Base-by-base conservation (phyloP, 2,113 vertebrate species). In the Spilogale gracilis region DNA sequence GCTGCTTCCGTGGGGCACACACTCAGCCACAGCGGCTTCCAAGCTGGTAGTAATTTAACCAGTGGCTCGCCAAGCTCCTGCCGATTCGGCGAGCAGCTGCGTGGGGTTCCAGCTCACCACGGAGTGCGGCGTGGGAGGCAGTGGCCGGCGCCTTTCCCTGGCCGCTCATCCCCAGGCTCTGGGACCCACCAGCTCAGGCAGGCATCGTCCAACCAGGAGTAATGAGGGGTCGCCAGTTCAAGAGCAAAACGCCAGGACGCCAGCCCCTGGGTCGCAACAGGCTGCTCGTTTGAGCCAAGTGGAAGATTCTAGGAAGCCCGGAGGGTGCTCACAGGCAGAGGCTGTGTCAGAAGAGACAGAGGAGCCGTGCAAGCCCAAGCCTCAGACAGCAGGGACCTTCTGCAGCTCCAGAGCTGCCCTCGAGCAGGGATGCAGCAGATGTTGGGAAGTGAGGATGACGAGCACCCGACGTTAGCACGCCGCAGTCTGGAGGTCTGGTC, bases 101-200 rank as follows among this genome's bases (percentile, higher is more conserved):
- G 63, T 16, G 58, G 25, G 25, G 32, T 50, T 73, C 45, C 73
- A n/a, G 30, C 38, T 30, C 52, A 32, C 9, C 30, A 89, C 65
- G 38, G 23, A 83, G 54, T 10, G 12, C 9, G 0, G 0, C 1
- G 0, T 4, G 14, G 14, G 32, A 60, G 43, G n/a, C 10, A 0
- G 2, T 21, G 18, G 30, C 25, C 0, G 2, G 1, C 11, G 45
- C 54, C 48, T 60, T 82, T 17, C 17, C 48, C 45, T 32, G 16
- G 14, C 16, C 43, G 13, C 30, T 9, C 38, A n/a, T 23, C 27
- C 80, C 65, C 61, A 38, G 48, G 6, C 69, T 76, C 82, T 86
- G 32, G 27, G 80, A 78, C 82, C 58, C n/a, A 54, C 60, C 69
- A 81, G 43, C 21, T 1, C 79, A 52, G 63, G 67, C 56, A 80